Evolutionary conservation across 2,113 vertebrate genomes (phyloP).

Genomic region (Amphiprion percula): DNA sequence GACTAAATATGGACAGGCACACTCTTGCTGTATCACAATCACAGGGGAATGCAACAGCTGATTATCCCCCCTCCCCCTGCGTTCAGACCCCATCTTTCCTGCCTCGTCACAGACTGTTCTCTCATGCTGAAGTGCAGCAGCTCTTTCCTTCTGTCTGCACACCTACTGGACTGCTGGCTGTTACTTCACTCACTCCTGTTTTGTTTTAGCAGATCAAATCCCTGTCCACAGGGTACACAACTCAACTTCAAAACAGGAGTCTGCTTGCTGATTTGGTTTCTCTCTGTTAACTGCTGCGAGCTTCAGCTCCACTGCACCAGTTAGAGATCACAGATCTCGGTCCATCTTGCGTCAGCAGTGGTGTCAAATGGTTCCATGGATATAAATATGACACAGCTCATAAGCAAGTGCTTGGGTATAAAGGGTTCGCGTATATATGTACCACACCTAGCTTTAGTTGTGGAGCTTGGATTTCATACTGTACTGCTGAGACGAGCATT

Average conservation of each 20-base stretch:
- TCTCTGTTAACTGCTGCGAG: not conserved
- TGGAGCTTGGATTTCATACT: conserved; percentile 59
- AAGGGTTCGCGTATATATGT: conserved; percentile 74
- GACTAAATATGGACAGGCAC: conserved; percentile 92
- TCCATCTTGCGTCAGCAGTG: conserved; percentile 79
- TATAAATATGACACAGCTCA: conserved; percentile 83
- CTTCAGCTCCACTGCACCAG: conserved; percentile 24
- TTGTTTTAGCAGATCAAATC: not conserved
- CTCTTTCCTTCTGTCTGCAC: not conserved
- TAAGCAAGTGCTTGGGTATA: conserved; percentile 75
- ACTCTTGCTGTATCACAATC: conserved; percentile 86
- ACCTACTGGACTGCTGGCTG: not conserved
- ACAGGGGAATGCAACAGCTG: conserved; percentile 88
- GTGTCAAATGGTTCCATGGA: conserved; percentile 80
- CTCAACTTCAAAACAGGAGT: not conserved
- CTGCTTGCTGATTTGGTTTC: not conserved
- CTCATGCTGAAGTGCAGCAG: not conserved
- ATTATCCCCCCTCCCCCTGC: conserved; percentile 62
- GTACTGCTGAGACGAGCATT: conserved; percentile 73
- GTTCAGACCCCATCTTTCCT: conserved; percentile 52
- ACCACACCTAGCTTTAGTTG: conserved; percentile 75
- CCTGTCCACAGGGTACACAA: no score
- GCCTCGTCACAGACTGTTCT: conserved; percentile 48
- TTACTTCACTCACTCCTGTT: not conserved
- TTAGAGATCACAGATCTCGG: conserved; percentile 43